These are phyloP conservation scores for Beris chalybata DNA, from an alignment of 2,888 invertebrate genomes.

Conservation along the genomic window DNA sequence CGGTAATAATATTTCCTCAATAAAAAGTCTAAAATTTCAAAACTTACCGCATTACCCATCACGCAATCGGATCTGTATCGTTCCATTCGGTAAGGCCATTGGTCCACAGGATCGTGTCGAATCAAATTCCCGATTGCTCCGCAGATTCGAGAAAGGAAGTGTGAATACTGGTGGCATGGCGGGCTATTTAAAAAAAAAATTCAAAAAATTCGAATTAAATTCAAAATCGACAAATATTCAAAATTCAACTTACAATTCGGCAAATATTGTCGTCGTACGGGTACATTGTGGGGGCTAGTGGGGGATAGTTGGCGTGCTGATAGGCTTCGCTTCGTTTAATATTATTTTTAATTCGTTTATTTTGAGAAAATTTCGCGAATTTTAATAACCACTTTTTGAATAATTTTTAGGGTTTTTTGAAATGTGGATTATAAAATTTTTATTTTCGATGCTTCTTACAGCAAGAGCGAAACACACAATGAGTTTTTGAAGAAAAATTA, in stretches of 20 bases:
- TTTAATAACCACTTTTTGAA: constrained; percentile 26
- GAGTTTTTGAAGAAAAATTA: constrained; percentile 24
- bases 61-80: constrained; percentile 76
- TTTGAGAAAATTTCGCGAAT: constrained; percentile 30
- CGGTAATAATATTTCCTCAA: too few species aligned
- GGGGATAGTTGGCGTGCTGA: constrained; percentile 49
- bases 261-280: constrained; percentile 49
- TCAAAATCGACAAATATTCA: background rate
- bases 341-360: constrained; percentile 17
- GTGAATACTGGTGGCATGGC: constrained; percentile 42
- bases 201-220: background rate
- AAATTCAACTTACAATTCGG: constrained; percentile 43
- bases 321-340: constrained; percentile 40
- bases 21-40: background rate
- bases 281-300: constrained; percentile 45
- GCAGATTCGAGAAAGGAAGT: constrained; percentile 48
- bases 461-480: constrained; percentile 37
- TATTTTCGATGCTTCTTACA: constrained; percentile 29
- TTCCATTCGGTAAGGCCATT: constrained; percentile 72
- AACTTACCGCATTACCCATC: constrained; percentile 70
- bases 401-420: constrained; percentile 19
- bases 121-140: constrained; percentile 51
- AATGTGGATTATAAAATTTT: constrained; percentile 32
- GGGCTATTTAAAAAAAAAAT: constrained; percentile 22
- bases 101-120: constrained; percentile 51